These are phyloP conservation scores for Dermolepida albohirtum DNA, from an alignment of 2,888 invertebrate species.

Conservation along the genomic window DNA sequence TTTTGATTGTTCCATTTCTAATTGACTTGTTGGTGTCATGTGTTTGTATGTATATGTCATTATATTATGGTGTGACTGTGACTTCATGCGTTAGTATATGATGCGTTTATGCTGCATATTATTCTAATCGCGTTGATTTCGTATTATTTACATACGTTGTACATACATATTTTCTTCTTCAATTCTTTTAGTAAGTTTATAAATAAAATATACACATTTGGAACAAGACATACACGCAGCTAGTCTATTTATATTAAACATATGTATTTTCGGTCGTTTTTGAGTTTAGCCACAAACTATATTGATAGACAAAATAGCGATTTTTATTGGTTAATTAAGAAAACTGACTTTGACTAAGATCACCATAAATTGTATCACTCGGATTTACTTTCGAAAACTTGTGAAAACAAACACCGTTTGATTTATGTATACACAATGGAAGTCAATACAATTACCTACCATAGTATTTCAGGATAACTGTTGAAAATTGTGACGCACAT, in stretches of 20 bases:
- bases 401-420: slow-evolving; percentile 2
- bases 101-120: no score
- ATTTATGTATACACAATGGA: slow-evolving; percentile 5
- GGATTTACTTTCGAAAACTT: slow-evolving; percentile 4
- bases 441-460: background rate
- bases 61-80: background rate
- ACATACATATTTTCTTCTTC: no score
- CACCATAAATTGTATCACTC: background rate
- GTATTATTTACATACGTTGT: slow-evolving; percentile 9
- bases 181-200: no score
- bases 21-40: slow-evolving; percentile 26
- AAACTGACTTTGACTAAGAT: slow-evolving; percentile 19
- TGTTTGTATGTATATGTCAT: slow-evolving; percentile 15
- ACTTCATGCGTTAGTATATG: background rate
- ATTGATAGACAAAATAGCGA: background rate
- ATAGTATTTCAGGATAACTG: background rate
- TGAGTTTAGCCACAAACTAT: no score
- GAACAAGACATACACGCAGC: no score
- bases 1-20: slow-evolving; percentile 23
- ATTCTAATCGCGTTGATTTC: background rate
- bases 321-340: slow-evolving; percentile 3
- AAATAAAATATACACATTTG: no score
- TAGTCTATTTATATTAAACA: no score
- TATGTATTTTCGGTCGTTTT: no score
- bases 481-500: background rate